Evolutionary conservation across 2,888 invertebrate genomes (phyloP).

Genomic region (Cabera pusaria): DNA sequence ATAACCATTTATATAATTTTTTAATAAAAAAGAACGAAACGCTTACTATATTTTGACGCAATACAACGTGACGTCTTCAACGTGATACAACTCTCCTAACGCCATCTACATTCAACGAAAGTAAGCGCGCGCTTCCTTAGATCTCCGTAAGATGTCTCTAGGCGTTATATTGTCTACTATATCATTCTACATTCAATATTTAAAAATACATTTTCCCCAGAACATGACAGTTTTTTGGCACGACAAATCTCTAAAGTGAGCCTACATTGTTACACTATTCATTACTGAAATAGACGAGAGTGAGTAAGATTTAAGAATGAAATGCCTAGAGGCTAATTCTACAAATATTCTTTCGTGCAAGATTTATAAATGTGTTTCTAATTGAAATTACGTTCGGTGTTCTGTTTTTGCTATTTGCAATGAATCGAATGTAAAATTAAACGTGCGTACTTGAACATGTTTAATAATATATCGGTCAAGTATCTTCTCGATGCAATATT

Average conservation of each 20-base stretch:
- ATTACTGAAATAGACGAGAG: slow-evolving; percentile 13
- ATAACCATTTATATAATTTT: too few species aligned
- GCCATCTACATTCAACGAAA: slow-evolving; percentile 50
- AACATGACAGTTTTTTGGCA: slow-evolving; percentile 37
- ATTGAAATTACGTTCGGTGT: slow-evolving; percentile 12
- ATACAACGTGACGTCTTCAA: too few species aligned
- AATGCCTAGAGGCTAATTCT: slow-evolving; percentile 14
- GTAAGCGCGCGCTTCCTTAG: slow-evolving; percentile 34
- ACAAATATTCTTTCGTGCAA: slow-evolving; percentile 5
- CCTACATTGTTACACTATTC: slow-evolving; percentile 24
- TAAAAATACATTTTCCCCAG: slow-evolving; percentile 34
- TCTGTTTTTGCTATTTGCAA: slow-evolving; percentile 6
- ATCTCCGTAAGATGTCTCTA: slow-evolving; percentile 48
- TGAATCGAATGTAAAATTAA: slow-evolving; percentile 15
- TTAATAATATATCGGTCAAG: slow-evolving; percentile 15
- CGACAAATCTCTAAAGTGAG: slow-evolving; percentile 14
- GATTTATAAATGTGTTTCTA: slow-evolving; percentile 18
- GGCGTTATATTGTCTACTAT: slow-evolving; percentile 16
- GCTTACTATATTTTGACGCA: too few species aligned
- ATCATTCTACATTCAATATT: slow-evolving; percentile 24
- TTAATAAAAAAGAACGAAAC: too few species aligned
- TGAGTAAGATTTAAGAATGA: slow-evolving; percentile 25
- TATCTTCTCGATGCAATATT: slow-evolving; percentile 3
- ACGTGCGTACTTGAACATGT: slow-evolving; percentile 10
- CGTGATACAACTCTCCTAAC: too few species aligned